phyloP scores from a whole-genome alignment of 2,888 invertebrate genomes.

The Drosophila infuscata region DNA sequence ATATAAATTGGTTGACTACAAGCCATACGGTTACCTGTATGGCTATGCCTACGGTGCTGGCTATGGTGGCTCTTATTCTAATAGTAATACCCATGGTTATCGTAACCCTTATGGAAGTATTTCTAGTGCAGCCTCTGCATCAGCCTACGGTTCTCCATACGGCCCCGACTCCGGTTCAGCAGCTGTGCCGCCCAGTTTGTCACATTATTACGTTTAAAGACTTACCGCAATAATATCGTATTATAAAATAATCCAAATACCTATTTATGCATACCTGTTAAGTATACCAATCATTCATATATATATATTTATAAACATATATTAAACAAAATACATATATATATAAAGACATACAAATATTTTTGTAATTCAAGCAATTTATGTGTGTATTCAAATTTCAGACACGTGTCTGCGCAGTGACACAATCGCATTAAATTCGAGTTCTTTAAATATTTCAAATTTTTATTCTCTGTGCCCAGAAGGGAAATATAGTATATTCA shows the following conservation, averaged over 20 bases:
- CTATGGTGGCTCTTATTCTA: neutral
- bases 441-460: neutral
- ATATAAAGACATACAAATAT: neutral
- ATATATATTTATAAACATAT: neutral
- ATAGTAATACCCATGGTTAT: neutral
- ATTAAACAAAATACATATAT: neutral
- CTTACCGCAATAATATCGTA: neutral
- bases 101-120: neutral
- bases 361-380: neutral
- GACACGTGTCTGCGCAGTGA: constrained; percentile 1
- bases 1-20: neutral
- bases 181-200: constrained; percentile 12
- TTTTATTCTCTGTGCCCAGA: neutral
- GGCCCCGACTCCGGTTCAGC: constrained; percentile 4
- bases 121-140: neutral
- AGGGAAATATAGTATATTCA: neutral
- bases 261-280: neutral
- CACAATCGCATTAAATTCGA: neutral
- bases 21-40: constrained; percentile 25
- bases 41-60: constrained; percentile 9
- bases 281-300: neutral
- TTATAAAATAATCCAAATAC: neutral
- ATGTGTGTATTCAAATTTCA: neutral
- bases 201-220: neutral
- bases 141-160: neutral